Evolutionary conservation across 2,797 vertebrate species (phyloP).

Genomic region (Sternotherus odoratus): DNA sequence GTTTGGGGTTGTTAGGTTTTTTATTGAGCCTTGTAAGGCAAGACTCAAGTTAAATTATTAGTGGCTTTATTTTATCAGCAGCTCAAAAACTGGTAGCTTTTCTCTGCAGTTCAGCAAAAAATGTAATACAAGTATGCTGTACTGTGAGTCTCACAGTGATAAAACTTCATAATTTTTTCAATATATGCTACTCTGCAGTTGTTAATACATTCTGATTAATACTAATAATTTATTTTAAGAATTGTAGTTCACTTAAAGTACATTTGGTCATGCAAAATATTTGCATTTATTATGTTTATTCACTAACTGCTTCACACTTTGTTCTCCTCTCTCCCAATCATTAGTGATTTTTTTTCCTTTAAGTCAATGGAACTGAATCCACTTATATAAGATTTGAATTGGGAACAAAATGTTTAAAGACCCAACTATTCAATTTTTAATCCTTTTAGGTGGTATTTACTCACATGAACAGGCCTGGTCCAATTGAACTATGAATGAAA

Average conservation of each 20-base stretch:
- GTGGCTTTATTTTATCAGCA: not conserved
- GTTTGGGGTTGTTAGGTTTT: fast-evolving
- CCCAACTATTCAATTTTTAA: not conserved
- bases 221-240: not conserved
- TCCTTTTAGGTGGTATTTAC: too few relatives aligned
- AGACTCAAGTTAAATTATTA: not conserved
- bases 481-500: not conserved
- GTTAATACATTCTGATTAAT: not conserved
- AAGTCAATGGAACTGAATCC: not conserved
- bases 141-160: not conserved
- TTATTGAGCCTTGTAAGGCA: not conserved
- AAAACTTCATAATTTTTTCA: not conserved
- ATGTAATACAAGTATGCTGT: fast-evolving
- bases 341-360: not conserved
- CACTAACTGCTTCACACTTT: fast-evolving
- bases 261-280: too few relatives aligned
- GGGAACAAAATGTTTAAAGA: not conserved
- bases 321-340: not conserved
- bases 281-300: too few relatives aligned
- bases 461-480: not conserved
- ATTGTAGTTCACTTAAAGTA: too few relatives aligned
- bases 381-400: not conserved
- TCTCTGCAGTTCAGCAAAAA: not conserved
- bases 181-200: not conserved
- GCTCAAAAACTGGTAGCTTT: not conserved